Evolutionary conservation across 2,888 invertebrate species (phyloP).

Genomic region (Hydroisotoma schaefferi): DNA sequence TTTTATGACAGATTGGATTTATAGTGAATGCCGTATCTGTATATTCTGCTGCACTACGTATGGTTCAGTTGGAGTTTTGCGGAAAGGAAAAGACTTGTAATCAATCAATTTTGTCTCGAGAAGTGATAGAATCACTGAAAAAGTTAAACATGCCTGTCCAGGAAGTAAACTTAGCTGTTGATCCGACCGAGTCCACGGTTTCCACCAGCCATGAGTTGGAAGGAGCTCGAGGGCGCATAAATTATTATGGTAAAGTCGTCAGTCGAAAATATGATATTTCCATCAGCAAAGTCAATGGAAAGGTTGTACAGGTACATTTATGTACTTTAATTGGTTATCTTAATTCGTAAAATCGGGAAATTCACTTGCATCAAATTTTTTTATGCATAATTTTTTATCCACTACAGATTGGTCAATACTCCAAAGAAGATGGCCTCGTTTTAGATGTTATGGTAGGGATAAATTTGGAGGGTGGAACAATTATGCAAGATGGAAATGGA

Average conservation of each 20-base stretch:
- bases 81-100: constrained; percentile 37
- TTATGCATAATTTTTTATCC: not conserved
- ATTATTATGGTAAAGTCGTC: constrained; percentile 46
- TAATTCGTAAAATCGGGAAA: not conserved
- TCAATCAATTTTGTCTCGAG: constrained; percentile 29
- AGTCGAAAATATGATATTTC: constrained; percentile 46
- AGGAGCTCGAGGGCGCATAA: constrained; percentile 46
- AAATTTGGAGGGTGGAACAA: constrained; percentile 19
- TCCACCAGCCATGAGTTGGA: constrained; percentile 47
- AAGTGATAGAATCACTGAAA: constrained; percentile 41
- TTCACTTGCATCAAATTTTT: not conserved
- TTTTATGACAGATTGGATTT: constrained; percentile 43
- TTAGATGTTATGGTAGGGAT: constrained; percentile 48
- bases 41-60: constrained; percentile 51
- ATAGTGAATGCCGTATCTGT: constrained; percentile 51
- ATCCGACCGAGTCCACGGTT: constrained; percentile 39
- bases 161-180: constrained; percentile 19
- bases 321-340: not conserved
- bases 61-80: constrained; percentile 49
- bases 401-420: constrained; percentile 51
- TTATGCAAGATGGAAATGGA: constrained; percentile 15
- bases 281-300: constrained; percentile 39
- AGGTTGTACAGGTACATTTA: constrained; percentile 36
- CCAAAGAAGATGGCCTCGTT: constrained; percentile 50
- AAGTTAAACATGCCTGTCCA: constrained; percentile 45